These are phyloP conservation scores for Ifrita kowaldi DNA, from an alignment of 2,113 vertebrate genomes.

Conservation along the genomic window DNA sequence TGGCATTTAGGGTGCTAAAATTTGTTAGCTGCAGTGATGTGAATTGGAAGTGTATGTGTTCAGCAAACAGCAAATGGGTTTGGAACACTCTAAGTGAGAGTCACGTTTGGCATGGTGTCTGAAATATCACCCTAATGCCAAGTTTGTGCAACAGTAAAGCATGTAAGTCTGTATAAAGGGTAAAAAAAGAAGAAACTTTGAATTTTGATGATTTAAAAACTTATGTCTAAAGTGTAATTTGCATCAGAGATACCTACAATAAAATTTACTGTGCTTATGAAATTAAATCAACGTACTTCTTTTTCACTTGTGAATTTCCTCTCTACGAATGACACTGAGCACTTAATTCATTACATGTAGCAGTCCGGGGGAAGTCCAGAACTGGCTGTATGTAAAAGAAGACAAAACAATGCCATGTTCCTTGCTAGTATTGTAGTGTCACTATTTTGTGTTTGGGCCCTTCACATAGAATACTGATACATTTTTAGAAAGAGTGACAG, in stretches of 20 bases:
- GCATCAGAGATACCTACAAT: background rate
- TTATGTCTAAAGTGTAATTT: background rate
- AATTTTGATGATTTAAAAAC: background rate
- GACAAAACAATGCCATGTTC: background rate
- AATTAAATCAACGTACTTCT: background rate
- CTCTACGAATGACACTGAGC: background rate
- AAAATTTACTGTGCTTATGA: background rate
- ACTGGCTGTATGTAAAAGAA: background rate
- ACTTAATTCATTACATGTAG: background rate
- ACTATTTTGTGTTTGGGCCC: background rate
- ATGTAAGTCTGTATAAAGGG: background rate
- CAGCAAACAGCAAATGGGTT: slow-evolving; percentile 27
- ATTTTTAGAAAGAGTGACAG: background rate
- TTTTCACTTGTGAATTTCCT: background rate
- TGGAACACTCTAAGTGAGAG: slow-evolving; percentile 11
- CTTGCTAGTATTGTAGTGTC: background rate
- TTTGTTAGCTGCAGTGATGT: background rate
- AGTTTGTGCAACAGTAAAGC: slow-evolving; percentile 1
- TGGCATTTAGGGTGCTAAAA: background rate
- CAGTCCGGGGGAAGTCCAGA: background rate
- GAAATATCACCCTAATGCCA: slow-evolving; percentile 8
- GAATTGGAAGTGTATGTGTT: background rate
- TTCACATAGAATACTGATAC: background rate
- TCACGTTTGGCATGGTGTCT: slow-evolving; percentile 35
- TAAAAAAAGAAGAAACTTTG: background rate